phyloP scores from a whole-genome alignment of 2,797 vertebrate species.

The Sarcoramphus papa region DNA sequence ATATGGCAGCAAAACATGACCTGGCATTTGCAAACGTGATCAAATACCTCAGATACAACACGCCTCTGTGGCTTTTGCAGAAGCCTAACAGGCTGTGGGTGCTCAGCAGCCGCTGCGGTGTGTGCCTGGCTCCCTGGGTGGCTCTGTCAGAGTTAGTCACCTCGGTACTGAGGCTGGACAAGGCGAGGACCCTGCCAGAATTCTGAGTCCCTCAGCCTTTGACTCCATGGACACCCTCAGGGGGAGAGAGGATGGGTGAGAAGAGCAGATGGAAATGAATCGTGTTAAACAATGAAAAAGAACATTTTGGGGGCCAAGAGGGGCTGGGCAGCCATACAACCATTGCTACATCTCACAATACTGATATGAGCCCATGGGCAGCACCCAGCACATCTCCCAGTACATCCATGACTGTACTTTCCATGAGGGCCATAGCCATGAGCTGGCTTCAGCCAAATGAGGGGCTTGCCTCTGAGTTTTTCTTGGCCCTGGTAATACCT shows the following conservation, averaged over 20 bases:
- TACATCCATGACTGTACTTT: neutral
- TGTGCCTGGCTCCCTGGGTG: neutral
- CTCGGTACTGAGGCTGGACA: rapidly evolving
- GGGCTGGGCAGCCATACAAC: neutral
- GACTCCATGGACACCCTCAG: neutral
- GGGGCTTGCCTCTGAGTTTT: neutral
- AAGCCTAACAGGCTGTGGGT: neutral
- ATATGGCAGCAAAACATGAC: neutral
- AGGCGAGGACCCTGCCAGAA: neutral
- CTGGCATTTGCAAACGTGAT: neutral
- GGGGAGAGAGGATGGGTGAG: neutral
- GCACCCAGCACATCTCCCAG: neutral
- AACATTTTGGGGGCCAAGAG: neutral
- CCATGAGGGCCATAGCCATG: too few species aligned
- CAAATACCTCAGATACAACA: neutral
- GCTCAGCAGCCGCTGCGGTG: neutral
- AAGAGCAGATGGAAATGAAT: neutral
- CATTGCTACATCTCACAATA: neutral
- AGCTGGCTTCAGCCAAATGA: neutral
- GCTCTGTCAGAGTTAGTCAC: neutral
- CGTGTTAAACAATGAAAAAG: neutral
- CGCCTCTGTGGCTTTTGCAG: neutral
- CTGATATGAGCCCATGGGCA: neutral
- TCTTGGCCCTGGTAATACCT: neutral
- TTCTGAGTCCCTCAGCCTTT: neutral